Evolutionary conservation across 2,113 vertebrate genomes (phyloP), one percentile per base, ranked within the genome.

Genomic region (Atlantisia rogersi): DNA sequence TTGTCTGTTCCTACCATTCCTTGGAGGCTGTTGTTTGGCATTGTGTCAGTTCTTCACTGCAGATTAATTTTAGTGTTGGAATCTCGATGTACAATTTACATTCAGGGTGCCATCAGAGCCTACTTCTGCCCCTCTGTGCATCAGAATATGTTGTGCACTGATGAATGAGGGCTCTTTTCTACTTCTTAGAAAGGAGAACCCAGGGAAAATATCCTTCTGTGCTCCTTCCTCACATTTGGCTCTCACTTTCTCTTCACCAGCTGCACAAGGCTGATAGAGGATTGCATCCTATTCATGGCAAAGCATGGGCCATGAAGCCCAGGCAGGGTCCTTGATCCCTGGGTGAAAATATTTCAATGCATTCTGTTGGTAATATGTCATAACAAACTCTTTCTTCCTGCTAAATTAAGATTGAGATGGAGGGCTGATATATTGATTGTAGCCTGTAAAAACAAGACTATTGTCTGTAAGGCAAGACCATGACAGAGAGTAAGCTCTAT

Each of bases 291-390:
- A 56, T 37, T 10, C 19, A 29, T 6, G 4, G 9, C 16, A 55
- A 55, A 76, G 4, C 12, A 29, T 0, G 6, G 37, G 17, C 24
- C 1, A 0, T 20, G 15, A 19, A 21, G 63, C 22, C 18, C 15
- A 75, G 40, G 5, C 11, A 59, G 14, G 11, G 11, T 60, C 9
- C 25, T 35, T 6, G 14, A 31, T 26, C 8, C 31, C 21, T 67
- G 46, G 13, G 17, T 63, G 46, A 8, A 79, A 37, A 40, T 55
- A 28, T 71, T 68, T 71, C 12, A 1, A 6, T 82, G 22, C 11
- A 19, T 39, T 86, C 20, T 46, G 3, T 6, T 44, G 32, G 12
- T 35, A 21, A 20, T n/a, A 46, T 8, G 18, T 12, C 2, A 1
- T 11, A 55, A 18, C 16, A 64, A 84, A n/a, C 11, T 55, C 5